Evolutionary conservation across 2,113 vertebrate species (phyloP).

Genomic region (Mus spicilegus): DNA sequence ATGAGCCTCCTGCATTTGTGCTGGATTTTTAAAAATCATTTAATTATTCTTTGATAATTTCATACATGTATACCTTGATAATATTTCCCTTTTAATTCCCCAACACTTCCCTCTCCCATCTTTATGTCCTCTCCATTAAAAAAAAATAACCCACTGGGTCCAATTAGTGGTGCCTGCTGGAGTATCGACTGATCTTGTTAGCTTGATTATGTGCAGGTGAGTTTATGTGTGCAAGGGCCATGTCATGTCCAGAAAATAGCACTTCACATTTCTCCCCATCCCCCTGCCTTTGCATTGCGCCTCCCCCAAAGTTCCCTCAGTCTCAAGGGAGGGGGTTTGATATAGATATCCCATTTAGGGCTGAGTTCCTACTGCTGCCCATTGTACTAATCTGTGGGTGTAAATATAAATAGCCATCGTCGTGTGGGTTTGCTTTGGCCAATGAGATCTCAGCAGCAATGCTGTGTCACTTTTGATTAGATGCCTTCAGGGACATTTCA

Average conservation of each 20-base stretch:
- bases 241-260: background rate
- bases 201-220: background rate
- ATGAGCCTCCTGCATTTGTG: too few relatives aligned
- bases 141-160: background rate
- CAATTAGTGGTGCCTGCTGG: background rate
- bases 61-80: background rate
- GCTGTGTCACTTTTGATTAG: background rate
- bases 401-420: background rate
- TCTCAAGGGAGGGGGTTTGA: background rate
- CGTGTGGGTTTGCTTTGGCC: background rate
- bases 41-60: background rate
- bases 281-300: background rate
- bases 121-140: background rate
- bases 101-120: background rate
- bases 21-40: background rate
- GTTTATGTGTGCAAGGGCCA: accelerated
- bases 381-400: background rate
- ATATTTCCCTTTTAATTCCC: background rate
- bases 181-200: background rate
- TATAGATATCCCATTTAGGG: background rate
- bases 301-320: background rate
- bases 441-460: background rate
- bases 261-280: background rate
- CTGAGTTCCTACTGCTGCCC: background rate
- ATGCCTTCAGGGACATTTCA: background rate